Evolutionary conservation across 2,113 vertebrate genomes (phyloP), one percentile per base, ranked within the genome.

Genomic region (Irena cyanogastra): DNA sequence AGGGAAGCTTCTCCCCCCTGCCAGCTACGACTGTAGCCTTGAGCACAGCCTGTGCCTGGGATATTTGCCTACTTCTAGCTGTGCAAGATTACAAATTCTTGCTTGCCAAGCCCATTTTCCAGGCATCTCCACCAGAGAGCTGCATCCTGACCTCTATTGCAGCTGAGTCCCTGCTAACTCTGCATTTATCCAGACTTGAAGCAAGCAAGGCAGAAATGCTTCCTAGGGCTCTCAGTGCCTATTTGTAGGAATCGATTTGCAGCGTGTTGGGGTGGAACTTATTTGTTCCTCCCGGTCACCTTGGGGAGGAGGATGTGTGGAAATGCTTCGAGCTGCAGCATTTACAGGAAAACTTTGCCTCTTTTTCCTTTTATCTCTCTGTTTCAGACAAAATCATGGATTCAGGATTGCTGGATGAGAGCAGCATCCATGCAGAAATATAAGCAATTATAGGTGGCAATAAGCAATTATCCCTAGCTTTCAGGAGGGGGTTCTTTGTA

Each of bases 161-260:
- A 84, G 74, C 89, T 42, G 69, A 91, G 65, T 56, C 61, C 42
- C 16, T 94, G 91, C 91, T 92, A 92, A 81, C 80, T 89, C 64
- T 87, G 91, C 72, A 20, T 92, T 93, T 92, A 74, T 93, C 80
- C 53, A 50, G 63, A 44, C 85, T 65, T 31, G 27, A 90, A 93
- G 90, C 61, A 64, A 56, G 53, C 53, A 91, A 64, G 3, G 5
- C 88, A 92, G 79, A 95, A 95, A 80, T 61, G 79, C 90, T 90
- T 94, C 83, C 70, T 57, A 45, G 22, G 50, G 71, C 50, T 95
- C 83, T 90, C 86, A 41, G 45, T 94, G 70, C 50, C 66, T 88
- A 0, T 87, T 71, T 50, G 88, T 83, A 45, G 88, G 78, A 92
- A 90, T 70, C 54, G 31, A 70, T 92, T 72, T 85, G 90, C 66